Conservation (phyloP, 2,113 vertebrate genomes). For the Cranoglanis bouderius region DNA sequence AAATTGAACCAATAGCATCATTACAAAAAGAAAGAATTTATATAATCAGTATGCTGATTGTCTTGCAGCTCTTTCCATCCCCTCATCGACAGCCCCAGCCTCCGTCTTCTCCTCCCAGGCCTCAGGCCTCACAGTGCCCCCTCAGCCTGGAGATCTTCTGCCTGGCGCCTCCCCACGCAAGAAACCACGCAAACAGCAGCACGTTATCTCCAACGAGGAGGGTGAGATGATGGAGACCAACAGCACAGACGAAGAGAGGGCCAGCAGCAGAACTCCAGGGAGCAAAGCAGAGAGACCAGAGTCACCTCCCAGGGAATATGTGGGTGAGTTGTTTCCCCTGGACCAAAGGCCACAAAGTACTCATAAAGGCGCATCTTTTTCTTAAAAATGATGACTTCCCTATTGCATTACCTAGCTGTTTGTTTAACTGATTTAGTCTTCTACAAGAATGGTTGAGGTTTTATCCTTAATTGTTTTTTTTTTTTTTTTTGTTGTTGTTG, state of each 20-base stretch:
- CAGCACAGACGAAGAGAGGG: conserved; percentile 94
- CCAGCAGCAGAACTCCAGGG: conserved; percentile 79
- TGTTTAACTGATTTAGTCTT: neutral
- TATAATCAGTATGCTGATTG: neutral
- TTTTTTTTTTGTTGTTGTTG: neutral
- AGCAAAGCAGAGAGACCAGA: conserved; percentile 88
- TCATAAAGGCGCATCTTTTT: neutral
- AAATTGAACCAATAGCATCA: neutral
- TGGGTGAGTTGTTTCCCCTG: conserved; percentile 74
- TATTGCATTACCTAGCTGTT: neutral
- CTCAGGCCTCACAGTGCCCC: conserved; percentile 74
- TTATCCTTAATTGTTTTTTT: neutral
- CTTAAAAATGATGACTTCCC: neutral
- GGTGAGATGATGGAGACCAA: conserved; percentile 98
- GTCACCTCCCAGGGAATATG: conserved; percentile 95
- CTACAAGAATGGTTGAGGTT: neutral
- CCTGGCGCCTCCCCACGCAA: conserved; percentile 95
- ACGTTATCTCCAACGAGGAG: conserved; percentile 96
- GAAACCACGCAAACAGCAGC: conserved; percentile 97
- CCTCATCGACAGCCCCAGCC: conserved; percentile 66
- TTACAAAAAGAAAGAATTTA: neutral
- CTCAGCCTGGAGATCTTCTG: conserved; percentile 81
- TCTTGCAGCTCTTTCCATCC: conserved; percentile 57
- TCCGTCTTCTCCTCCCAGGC: conserved; percentile 73
- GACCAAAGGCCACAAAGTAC: neutral